Percentiles rank a stretch among this genome's conserved stretches.
Evolutionary conservation across 92 coral and sea anemone species (phyloP).

Genomic region (Virgularia gustaviana): DNA sequence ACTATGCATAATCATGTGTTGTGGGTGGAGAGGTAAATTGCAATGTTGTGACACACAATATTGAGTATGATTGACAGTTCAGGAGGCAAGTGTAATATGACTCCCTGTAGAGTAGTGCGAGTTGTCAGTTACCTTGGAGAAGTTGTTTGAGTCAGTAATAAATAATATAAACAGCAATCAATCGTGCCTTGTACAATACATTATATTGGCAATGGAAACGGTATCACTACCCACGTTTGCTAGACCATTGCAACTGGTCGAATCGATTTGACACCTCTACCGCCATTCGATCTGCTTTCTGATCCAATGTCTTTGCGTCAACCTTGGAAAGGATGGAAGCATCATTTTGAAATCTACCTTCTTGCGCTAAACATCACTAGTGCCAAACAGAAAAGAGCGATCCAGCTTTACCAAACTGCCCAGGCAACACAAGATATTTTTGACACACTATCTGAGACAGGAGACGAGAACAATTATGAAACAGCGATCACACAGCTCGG

Average conservation of each 20-base stretch:
- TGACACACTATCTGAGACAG: conserved; percentile 9
- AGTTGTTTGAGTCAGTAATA: too few species aligned
- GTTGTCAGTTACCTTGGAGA: too few species aligned
- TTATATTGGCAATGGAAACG: too few species aligned
- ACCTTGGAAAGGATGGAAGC: conserved; percentile 26
- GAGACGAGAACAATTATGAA: not conserved
- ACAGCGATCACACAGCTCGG: conserved; percentile 23
- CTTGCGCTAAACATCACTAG: conserved; percentile 17
- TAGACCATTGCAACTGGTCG: conserved; percentile 23
- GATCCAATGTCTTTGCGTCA: conserved; percentile 33
- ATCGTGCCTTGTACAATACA: too few species aligned
- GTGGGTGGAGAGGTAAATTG: too few species aligned
- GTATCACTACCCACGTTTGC: too few species aligned
- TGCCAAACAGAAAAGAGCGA: conserved; percentile 24
- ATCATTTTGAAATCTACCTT: conserved; percentile 11
- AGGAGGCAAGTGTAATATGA: too few species aligned
- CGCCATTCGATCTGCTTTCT: not conserved
- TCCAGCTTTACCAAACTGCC: conserved; percentile 21
- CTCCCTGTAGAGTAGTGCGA: too few species aligned
- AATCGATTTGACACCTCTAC: conserved; percentile 11
- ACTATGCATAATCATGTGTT: too few species aligned
- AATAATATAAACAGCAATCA: too few species aligned
- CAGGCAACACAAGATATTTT: conserved; percentile 23
- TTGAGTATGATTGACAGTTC: too few species aligned
- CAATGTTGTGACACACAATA: too few species aligned